Evolutionary conservation across 2,797 vertebrate genomes (phyloP), one percentile per base, ranked within the genome.

Genomic region (Acomys russatus): DNA sequence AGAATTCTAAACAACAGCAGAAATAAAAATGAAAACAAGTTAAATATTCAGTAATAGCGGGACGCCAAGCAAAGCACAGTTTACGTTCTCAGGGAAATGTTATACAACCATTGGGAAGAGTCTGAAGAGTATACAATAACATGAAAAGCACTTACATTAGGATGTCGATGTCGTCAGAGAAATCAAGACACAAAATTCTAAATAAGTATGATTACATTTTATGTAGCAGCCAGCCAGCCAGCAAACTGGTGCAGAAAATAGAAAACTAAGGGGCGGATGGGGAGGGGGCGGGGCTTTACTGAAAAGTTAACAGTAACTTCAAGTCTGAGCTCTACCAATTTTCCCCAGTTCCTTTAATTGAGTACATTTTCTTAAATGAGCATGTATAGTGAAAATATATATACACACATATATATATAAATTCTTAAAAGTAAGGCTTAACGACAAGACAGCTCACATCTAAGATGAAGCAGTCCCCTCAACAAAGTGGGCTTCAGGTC

Each of bases 1-100:
- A 95, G 70, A 92, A 96, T 95, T 95, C 93, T 95, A 94, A 95
- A 96, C 88, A 96, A 96, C 33, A 96, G 76, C 91, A 96, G 89
- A 95, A 80, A 85, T 35, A 38, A 73, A 59, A 70, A 25, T 6
- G 33, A 78, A 95, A 94, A 90, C 88, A 88, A 96, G 80, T 92
- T 96, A 92, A 96, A 91, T 95, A 94, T 92, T 86, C 90, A 95
- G 33, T 92, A 91, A 71, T 68, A 78, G 51, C 77, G 6, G n/a
- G 87, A 93, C 59, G 85, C 87, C 78, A 96, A 96, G 88, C 66
- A 95, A 97, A 92, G 59, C 17, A 66, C 87, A 74, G 66, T 94
- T 93, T 95, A 86, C n/a, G 28, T 96, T 85, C 35, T 77, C 92
- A 64, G 44, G 76, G 66, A 95, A 86, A 87, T 71, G 88, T 94